Base-by-base conservation (phyloP, 2,113 vertebrate genomes). In the Natator depressus region DNA sequence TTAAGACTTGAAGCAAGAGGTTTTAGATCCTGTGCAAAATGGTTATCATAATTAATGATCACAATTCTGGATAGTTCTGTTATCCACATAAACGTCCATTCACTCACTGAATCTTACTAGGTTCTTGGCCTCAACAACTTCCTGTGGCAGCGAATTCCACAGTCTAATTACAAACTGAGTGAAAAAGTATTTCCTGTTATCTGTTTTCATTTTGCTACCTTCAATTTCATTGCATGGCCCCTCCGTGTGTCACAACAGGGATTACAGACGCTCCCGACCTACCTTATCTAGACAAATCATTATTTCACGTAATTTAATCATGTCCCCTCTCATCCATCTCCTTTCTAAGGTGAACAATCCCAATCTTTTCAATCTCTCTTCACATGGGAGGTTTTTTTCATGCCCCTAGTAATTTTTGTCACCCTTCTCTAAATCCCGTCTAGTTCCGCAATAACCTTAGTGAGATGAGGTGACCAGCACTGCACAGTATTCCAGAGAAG, bases 1-100 rank as follows among this genome's bases (percentile, higher is more conserved):
- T 97, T 96, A 97, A 97, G 95, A 95, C 94, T 96, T 89, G 95
- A 97, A 92, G 93, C 95, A 95, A 35, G 55, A 87, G 96, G 94
- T 47, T 78, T 78, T 27, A 78, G 22, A 76, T 5, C 10, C 89
- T 95, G 84, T 46, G 90, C 90, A 59, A 97, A 97, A 96, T 91
- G 84, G 92, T 96, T 92, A 94, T 97, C 93, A 29, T 93, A 50
- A 96, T 96, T 91, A 92, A 95, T 96, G 95, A 96, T 82, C 57
- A 92, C 65, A 91, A 92, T 0, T 85, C 84, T 95, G 94, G 84
- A 94, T 97, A 97, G 93, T 96, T 0, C n/a, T 95, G 93, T 89
- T 95, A 86, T 85, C 81, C 25, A 27, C 95, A 3, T 13, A 96
- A 96, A 96, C 89, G 93, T 89, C 93, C 94, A 80, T 95, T 94